Percentiles rank a stretch among this genome's conserved stretches.
Evolutionary conservation across 2,113 vertebrate genomes (phyloP).

Genomic region (Pimephales promelas): DNA sequence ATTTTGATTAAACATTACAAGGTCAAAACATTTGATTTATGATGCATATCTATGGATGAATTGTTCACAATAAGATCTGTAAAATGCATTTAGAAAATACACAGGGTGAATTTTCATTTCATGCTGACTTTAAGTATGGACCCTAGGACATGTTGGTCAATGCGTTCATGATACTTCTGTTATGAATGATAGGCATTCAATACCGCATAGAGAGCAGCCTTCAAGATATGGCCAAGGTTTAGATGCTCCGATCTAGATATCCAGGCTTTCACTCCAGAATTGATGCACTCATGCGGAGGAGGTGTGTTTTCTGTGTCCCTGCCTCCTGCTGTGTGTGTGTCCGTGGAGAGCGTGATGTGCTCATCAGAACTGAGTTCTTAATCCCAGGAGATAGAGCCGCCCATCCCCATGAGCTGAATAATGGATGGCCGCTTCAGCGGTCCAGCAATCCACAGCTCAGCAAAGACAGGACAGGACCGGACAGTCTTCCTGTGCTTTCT

Average conservation of each 20-base stretch:
- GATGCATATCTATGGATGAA: neutral
- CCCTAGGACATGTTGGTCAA: neutral
- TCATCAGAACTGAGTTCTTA: constrained; percentile 53
- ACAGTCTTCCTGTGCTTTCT: neutral
- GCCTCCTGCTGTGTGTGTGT: constrained; percentile 6
- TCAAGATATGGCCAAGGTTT: constrained; percentile 26
- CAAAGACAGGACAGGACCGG: constrained; percentile 47
- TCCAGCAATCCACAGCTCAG: constrained; percentile 28
- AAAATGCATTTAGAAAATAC: neutral
- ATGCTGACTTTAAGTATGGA: neutral
- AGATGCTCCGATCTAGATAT: constrained; percentile 40
- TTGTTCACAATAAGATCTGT: neutral
- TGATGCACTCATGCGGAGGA: constrained; percentile 17
- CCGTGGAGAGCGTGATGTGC: constrained; percentile 38
- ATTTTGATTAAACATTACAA: no score
- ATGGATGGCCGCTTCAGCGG: constrained; percentile 44
- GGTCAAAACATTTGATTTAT: neutral
- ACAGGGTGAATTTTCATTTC: neutral
- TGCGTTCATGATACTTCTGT: neutral
- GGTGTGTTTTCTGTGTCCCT: constrained; percentile 38
- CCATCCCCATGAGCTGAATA: constrained; percentile 44
- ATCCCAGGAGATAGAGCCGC: constrained; percentile 50
- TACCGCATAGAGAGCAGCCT: neutral
- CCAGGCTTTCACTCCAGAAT: constrained; percentile 26
- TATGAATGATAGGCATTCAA: neutral